phyloP scores from a whole-genome alignment of 64 coral and sea anemone genomes.

The Acropora tenuis region DNA sequence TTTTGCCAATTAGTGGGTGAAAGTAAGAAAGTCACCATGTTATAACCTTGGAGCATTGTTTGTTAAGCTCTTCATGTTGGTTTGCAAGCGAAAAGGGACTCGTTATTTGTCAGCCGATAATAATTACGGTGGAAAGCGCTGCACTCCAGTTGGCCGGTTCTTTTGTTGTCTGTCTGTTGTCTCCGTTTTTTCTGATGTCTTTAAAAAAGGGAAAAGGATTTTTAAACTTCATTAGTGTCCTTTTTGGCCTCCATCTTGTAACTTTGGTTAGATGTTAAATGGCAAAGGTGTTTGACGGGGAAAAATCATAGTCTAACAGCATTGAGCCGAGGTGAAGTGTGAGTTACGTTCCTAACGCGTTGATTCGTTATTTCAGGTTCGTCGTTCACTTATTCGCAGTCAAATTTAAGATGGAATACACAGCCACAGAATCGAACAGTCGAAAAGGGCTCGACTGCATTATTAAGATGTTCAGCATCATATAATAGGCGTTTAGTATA shows the following conservation, averaged over 20 bases:
- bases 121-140: conserved; percentile 30
- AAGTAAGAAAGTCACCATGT: neutral
- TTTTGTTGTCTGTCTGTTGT: conserved; percentile 48
- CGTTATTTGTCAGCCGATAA: conserved; percentile 10
- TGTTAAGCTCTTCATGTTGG: conserved; percentile 2
- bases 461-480: conserved; percentile 35
- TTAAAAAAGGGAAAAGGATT: neutral
- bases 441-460: neutral
- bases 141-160: conserved; percentile 10
- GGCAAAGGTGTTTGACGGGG: neutral
- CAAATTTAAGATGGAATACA: conserved; percentile 3
- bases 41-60: neutral
- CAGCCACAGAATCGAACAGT: conserved; percentile 20
- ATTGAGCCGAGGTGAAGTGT: neutral
- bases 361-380: conserved; percentile 19
- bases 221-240: neutral
- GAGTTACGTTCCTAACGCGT: neutral
- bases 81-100: conserved; percentile 25
- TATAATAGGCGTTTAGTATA: conserved; percentile 1
- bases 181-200: neutral
- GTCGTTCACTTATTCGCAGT: conserved; percentile 54
- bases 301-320: neutral
- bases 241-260: neutral
- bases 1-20: neutral
- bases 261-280: neutral